Evolutionary conservation across 2,797 vertebrate genomes (phyloP).

Genomic region (Darevskia mixta): DNA sequence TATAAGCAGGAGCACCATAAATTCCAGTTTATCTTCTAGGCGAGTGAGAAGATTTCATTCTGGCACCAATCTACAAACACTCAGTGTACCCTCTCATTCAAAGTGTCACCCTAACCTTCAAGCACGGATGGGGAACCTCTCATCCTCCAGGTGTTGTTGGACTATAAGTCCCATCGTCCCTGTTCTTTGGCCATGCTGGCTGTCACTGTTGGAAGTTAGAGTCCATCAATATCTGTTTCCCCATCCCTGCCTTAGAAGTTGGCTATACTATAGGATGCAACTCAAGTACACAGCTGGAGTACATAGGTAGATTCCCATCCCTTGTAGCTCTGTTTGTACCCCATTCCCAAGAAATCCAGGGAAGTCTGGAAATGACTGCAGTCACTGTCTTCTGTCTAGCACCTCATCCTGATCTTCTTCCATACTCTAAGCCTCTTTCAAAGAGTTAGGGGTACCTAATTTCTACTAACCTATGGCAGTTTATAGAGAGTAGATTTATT

Average conservation of each 20-base stretch:
- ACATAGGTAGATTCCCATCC: too few relatives aligned
- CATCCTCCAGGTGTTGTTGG: too few relatives aligned
- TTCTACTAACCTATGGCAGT: neutral
- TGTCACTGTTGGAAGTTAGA: too few relatives aligned
- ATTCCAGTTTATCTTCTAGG: neutral
- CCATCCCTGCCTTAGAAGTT: too few relatives aligned
- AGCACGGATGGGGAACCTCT: too few relatives aligned
- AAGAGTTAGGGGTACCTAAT: neutral
- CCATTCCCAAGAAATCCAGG: neutral
- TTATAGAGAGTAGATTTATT: too few relatives aligned
- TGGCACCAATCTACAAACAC: neutral
- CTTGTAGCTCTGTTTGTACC: too few relatives aligned
- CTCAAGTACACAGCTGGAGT: too few relatives aligned
- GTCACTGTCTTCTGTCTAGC: neutral
- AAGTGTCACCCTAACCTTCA: neutral
- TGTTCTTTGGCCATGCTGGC: too few relatives aligned
- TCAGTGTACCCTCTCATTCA: neutral
- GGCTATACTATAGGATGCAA: too few relatives aligned
- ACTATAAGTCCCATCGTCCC: too few relatives aligned
- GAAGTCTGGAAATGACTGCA: neutral
- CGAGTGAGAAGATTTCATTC: neutral
- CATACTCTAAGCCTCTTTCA: neutral
- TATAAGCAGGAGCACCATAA: neutral
- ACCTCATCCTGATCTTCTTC: neutral
- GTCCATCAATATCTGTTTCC: too few relatives aligned